Evolutionary conservation across 1,140 invertebrate species (phyloP), one percentile per base, ranked within the genome.

Genomic region (Ericerus pela): DNA sequence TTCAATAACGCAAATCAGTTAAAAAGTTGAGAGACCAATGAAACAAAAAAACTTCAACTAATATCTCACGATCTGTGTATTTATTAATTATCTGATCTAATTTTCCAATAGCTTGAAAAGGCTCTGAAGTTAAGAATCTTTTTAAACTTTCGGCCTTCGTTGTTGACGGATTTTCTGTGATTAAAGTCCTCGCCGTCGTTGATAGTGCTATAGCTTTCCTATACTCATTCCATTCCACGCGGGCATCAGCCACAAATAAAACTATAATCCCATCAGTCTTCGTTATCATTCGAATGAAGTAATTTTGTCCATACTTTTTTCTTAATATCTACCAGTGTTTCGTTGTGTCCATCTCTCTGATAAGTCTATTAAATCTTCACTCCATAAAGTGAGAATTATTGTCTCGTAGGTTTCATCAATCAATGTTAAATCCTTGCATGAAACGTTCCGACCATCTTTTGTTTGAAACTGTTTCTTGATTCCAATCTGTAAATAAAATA

Each of bases 131-230:
- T 27, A 69, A 59, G 1, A 66, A 64, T 5, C 61, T 59, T 55
- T 61, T 65, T 8, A 74, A 47, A 10, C 54, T 47, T 12, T 37
- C 22, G 5, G 66, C 60, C 63, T 75, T 62, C 0, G 66, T 62
- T 28, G 70, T 60, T 16, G 67, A 56, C 0, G 72, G 72, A 59
- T 73, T 67, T 56, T 73, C 72, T 0, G 66, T 74, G 3, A 75
- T 69, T 6, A 75, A 28, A 6, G 71, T 72, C 58, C 59, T 43
- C 14, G 24, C 20, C 6, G 54, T 56, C n/a, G 62, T 57, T 26
- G 52, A 58, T 8, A 29, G 60, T 65, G 66, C 65, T 59, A 72
- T 69, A 2, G 61, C 66, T 33, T 70, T 71, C 24, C 64, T 67
- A 38, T 65, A 73, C 30, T 63, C 63, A 54, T 71, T 67, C 54